phyloP scores from a whole-genome alignment of 2,797 vertebrate species.

The Ibycter americanus region DNA sequence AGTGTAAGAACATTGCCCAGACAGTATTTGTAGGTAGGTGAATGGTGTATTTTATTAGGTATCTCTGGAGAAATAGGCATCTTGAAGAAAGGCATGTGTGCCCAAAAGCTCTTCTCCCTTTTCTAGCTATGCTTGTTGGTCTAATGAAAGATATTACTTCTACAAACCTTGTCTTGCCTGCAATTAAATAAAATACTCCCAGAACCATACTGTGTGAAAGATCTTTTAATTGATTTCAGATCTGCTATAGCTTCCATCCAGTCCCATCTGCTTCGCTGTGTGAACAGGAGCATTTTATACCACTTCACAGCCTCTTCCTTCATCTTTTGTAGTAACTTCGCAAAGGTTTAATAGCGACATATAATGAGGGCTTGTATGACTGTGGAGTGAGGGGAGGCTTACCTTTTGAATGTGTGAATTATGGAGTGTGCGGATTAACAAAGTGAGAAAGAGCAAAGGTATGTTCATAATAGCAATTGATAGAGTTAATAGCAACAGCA shows the following conservation, averaged over 20 bases:
- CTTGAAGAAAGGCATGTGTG: not conserved
- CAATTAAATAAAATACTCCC: conserved; percentile 3
- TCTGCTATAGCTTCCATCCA: not conserved
- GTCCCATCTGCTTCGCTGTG: not conserved
- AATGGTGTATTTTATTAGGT: not conserved
- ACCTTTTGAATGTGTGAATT: conserved; percentile 4
- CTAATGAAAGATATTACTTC: not conserved
- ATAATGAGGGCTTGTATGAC: conserved; percentile 4
- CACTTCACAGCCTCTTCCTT: not conserved
- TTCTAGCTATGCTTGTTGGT: not conserved
- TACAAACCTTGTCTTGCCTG: not conserved
- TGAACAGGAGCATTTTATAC: not conserved
- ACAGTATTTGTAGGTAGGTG: not conserved
- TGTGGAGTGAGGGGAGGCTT: conserved; percentile 9
- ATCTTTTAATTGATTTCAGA: conserved; percentile 17
- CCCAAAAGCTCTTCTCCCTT: not conserved
- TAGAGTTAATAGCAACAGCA: not conserved
- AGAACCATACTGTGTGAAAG: not conserved
- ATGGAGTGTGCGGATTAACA: not conserved
- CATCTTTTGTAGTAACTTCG: not conserved
- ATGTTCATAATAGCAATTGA: not conserved
- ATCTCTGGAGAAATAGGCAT: not conserved
- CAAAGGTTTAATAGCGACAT: not conserved
- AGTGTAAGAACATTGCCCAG: not conserved
- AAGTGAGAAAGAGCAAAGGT: conserved; percentile 38